These are phyloP conservation scores for Xiphorhynchus erythropygius DNA, from an alignment of 2,797 vertebrate genomes.

Conservation along the genomic window DNA sequence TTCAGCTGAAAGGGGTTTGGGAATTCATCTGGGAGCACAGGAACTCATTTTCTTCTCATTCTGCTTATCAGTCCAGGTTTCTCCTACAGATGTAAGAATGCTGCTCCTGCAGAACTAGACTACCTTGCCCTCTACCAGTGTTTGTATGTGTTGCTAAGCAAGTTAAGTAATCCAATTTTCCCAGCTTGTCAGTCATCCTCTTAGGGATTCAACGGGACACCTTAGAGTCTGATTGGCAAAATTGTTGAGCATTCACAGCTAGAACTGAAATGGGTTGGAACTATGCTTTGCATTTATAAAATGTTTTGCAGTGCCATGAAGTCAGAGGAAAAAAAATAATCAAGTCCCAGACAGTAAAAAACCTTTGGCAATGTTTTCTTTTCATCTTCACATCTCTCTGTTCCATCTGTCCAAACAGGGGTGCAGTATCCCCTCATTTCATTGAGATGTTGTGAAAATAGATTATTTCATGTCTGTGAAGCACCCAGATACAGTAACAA, in stretches of 20 bases:
- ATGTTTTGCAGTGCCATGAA: not conserved
- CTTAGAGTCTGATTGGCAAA: not conserved
- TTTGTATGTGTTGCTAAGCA: not conserved
- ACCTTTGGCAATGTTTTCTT: not conserved
- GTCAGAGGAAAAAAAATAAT: not conserved
- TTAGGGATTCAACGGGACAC: not conserved
- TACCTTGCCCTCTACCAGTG: not conserved
- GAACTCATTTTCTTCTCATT: not conserved
- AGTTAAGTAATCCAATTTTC: not conserved
- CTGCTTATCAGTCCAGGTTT: not conserved
- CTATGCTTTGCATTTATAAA: not conserved
- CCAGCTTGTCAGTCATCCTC: not conserved
- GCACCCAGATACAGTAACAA: constrained; percentile 21
- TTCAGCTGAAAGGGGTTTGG: not conserved
- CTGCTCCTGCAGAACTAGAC: not conserved
- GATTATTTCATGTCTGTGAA: constrained; percentile 19
- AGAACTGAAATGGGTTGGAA: not conserved
- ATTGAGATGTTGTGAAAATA: not conserved
- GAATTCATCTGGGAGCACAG: not conserved
- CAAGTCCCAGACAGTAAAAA: not conserved
- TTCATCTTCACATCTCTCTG: not conserved
- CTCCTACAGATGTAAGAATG: not conserved
- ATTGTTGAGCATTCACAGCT: not conserved
- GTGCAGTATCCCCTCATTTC: constrained; percentile 15
- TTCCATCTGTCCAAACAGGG: not conserved